Base-by-base conservation (phyloP, 2,797 vertebrate genomes). In the Chelidonichthys spinosus region DNA sequence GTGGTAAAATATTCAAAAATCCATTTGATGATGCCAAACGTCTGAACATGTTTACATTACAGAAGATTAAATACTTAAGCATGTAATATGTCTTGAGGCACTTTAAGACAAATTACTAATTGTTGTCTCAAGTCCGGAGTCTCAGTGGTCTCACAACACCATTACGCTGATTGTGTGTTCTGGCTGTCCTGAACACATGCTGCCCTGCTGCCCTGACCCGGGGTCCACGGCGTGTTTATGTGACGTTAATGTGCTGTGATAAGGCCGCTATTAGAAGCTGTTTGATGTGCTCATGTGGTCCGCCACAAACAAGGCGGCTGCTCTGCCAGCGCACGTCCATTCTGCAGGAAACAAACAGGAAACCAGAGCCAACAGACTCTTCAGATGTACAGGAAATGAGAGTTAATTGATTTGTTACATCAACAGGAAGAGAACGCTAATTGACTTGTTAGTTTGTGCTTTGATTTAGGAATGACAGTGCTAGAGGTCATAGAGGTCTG, bases 311-410 rank as follows among this genome's bases (percentile, higher is more conserved):
- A 66, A 70, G 73, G 63, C 86, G 55, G 82, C 81, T 44, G 83
- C 78, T 63, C 58, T 18, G 66, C 37, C n/a, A 11, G 53, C 32
- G 25, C 47, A 55, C 17, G 63, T 62, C 33, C 2, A 54, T 33
- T 55, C 68, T 63, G 76, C 46, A 60, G 68, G 81, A 90, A 68
- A 85, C 83, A 91, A 90, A 91, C 88, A 90, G 85, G 90, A 90
- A 88, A 71, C 74, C 61, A 35, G 69, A 55, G 67, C 83, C n/a
- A 63, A 60, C 58, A 0, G 55, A 59, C 47, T 58, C 72, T 66
- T 85, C 46, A 88, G 87, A 89, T 81, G 76, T 81, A 73, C 82
- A 86, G 90, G 90, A 92, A 92, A 93, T 91, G 85, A 87, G 81
- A 72, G 78, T 72, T 90, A 92, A 90, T 90, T 89, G 88, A 84